These are phyloP conservation scores for Etheostoma cragini DNA, from an alignment of 2,113 vertebrate genomes.

Conservation along the genomic window DNA sequence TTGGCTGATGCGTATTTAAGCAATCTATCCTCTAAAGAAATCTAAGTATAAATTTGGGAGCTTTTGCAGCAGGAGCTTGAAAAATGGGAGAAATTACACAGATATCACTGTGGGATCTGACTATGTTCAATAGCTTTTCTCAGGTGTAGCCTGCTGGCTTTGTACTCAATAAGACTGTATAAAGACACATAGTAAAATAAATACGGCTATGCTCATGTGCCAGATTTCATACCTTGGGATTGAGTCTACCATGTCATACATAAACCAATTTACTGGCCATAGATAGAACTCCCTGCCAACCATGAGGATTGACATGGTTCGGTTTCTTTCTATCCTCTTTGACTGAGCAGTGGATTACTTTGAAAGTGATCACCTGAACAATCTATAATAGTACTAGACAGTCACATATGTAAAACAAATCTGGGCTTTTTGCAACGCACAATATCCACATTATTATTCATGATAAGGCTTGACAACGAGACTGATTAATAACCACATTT, in stretches of 20 bases:
- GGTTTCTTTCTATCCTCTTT: background rate
- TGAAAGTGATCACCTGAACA: background rate
- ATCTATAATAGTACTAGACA: background rate
- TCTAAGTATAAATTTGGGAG: conserved; percentile 14
- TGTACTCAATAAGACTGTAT: background rate
- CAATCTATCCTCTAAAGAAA: conserved; percentile 31
- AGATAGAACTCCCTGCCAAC: conserved; percentile 14
- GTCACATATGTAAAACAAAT: background rate
- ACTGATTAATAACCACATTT: conserved; percentile 2
- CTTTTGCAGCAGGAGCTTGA: conserved; percentile 16
- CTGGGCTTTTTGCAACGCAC: background rate
- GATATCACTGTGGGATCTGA: background rate
- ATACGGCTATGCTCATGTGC: conserved; percentile 13
- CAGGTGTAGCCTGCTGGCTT: conserved; percentile 1
- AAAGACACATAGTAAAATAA: conserved; percentile 17
- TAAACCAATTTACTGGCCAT: conserved; percentile 32
- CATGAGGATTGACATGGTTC: conserved; percentile 12
- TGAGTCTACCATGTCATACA: conserved; percentile 40
- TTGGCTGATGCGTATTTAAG: conserved; percentile 30
- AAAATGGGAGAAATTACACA: background rate
- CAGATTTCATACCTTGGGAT: conserved; percentile 31
- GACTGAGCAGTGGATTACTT: conserved; percentile 9
- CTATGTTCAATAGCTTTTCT: background rate
- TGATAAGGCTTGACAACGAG: background rate
- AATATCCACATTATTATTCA: conserved; percentile 21